These are phyloP conservation scores for Acrocephalus scirpaceus DNA, from an alignment of 2,797 vertebrate species.

Conservation along the genomic window DNA sequence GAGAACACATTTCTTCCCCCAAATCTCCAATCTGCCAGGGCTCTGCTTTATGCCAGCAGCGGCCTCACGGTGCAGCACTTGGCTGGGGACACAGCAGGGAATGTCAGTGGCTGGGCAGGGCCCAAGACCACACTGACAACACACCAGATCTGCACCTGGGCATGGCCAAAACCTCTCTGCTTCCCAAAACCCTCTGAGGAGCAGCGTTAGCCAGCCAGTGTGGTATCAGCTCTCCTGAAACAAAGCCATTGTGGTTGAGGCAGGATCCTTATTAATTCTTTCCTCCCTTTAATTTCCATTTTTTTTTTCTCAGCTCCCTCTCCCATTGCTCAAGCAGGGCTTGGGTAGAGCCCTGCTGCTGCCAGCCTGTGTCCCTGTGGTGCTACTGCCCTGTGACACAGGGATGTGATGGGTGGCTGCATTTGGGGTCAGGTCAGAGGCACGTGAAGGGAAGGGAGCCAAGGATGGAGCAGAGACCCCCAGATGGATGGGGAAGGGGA, in stretches of 20 bases:
- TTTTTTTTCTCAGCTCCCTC: constrained; percentile 7
- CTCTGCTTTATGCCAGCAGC: rapidly evolving
- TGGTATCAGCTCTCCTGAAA: constrained; percentile 51
- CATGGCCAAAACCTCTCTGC: constrained; percentile 22
- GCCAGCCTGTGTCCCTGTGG: neutral
- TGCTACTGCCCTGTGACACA: rapidly evolving
- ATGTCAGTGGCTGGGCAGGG: neutral
- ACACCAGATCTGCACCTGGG: neutral
- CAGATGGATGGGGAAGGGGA: neutral
- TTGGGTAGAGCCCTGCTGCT: neutral
- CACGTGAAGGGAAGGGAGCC: neutral
- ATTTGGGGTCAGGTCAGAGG: neutral
- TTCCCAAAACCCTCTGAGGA: constrained; percentile 18
- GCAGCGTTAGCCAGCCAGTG: neutral
- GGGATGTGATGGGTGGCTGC: neutral
- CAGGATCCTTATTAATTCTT: constrained; percentile 53
- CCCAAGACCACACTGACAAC: neutral
- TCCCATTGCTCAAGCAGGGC: neutral
- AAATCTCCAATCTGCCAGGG: neutral
- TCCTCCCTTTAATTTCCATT: constrained; percentile 47
- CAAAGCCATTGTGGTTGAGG: constrained; percentile 35
- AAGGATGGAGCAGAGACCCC: neutral
- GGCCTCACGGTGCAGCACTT: neutral
- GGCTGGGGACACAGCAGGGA: neutral
- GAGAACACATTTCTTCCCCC: neutral